A percentile compares a stretch with the other conserved stretches of the same genome.
Evolutionary conservation across 1,140 invertebrate genomes (phyloP).

Genomic region (Chrysomallon squamiferum): DNA sequence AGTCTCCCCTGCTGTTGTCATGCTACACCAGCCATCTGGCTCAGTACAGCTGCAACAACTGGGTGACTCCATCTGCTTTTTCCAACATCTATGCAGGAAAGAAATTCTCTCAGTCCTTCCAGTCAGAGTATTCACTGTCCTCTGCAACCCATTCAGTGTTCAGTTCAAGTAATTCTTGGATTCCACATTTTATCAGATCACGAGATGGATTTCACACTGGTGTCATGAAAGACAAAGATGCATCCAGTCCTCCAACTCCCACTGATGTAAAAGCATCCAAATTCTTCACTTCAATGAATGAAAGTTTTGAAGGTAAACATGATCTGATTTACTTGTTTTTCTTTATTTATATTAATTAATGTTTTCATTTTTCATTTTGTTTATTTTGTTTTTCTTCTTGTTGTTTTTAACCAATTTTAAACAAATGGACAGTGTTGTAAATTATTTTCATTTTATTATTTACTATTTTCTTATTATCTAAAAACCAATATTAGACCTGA

Average conservation of each 20-base stretch:
- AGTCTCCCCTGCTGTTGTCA: conserved; percentile 90
- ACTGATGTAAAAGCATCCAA: not conserved
- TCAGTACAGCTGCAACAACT: conserved; percentile 72
- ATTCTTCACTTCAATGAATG: not conserved
- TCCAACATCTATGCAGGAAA: conserved; percentile 18
- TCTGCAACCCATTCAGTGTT: conserved; percentile 45
- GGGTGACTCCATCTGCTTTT: conserved; percentile 54
- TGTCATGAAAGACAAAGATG: conserved; percentile 57
- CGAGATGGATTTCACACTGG: conserved; percentile 62
- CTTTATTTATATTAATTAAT: too few species aligned
- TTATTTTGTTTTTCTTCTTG: too few species aligned
- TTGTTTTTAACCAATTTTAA: too few species aligned
- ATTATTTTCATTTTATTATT: too few species aligned
- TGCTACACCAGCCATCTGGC: conserved; percentile 93
- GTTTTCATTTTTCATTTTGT: too few species aligned
- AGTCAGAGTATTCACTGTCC: conserved; percentile 51
- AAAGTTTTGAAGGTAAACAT: conserved; percentile 1
- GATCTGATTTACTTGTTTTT: too few species aligned
- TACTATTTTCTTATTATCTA: too few species aligned
- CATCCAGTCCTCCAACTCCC: conserved; percentile 15
- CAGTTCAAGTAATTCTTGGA: conserved; percentile 39
- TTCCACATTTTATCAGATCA: conserved; percentile 51
- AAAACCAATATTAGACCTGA: too few species aligned
- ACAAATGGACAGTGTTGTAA: too few species aligned
- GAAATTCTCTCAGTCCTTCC: conserved; percentile 35